Evolutionary conservation across 2,113 vertebrate genomes (phyloP).

Genomic region (Hylia prasina): DNA sequence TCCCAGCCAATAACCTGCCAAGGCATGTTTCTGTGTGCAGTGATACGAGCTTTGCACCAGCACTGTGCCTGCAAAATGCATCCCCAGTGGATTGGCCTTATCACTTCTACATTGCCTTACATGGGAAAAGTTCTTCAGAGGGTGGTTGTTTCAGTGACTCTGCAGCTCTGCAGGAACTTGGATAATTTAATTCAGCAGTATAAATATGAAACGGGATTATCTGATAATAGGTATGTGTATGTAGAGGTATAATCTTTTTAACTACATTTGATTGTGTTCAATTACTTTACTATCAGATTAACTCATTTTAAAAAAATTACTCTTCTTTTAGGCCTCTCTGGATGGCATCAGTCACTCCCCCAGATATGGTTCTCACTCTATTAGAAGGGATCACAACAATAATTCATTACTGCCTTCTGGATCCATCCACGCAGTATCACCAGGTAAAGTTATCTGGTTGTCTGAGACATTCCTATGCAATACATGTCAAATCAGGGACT

Average conservation of each 20-base stretch:
- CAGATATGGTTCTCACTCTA: slow-evolving; percentile 93
- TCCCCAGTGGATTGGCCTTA: slow-evolving; percentile 96
- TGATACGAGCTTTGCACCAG: slow-evolving; percentile 94
- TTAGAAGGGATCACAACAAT: slow-evolving; percentile 97
- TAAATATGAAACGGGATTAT: slow-evolving; percentile 90
- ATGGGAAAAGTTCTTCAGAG: slow-evolving; percentile 93
- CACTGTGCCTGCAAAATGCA: slow-evolving; percentile 97
- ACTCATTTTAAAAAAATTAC: not conserved
- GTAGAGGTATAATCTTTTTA: not conserved
- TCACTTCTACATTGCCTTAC: slow-evolving; percentile 94
- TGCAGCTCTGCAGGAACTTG: slow-evolving; percentile 95
- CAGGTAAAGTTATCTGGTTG: slow-evolving; percentile 77
- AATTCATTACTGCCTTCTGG: slow-evolving; percentile 96
- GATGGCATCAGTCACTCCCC: slow-evolving; percentile 93
- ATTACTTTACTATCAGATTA: not conserved
- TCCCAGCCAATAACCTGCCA: slow-evolving; percentile 96
- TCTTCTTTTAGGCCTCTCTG: slow-evolving; percentile 84
- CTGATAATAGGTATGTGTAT: slow-evolving; percentile 80
- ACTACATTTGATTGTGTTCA: not conserved
- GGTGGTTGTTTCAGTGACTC: slow-evolving; percentile 93
- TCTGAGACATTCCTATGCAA: not conserved
- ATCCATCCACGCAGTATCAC: slow-evolving; percentile 93
- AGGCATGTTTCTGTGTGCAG: slow-evolving; percentile 97
- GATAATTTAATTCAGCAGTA: slow-evolving; percentile 97
- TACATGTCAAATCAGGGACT: not conserved